phyloP scores from a whole-genome alignment of 2,888 invertebrate genomes.

The Athetis lepigone region DNA sequence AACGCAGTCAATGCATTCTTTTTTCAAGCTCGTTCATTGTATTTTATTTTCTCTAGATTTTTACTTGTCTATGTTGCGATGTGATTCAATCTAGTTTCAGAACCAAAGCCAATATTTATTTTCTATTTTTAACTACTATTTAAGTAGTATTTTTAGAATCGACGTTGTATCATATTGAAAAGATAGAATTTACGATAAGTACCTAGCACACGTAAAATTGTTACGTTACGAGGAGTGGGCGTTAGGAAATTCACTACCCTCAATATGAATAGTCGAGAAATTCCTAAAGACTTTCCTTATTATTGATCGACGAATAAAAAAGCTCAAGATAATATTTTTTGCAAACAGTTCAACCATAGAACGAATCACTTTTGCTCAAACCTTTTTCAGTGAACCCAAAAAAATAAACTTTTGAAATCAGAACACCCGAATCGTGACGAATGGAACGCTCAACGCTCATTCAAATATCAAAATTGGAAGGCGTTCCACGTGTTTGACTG shows the following conservation, averaged over 20 bases:
- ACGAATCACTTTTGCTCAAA: constrained; percentile 45
- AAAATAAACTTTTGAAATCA: constrained; percentile 77
- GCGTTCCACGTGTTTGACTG: constrained; percentile 86
- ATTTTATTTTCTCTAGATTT: constrained; percentile 33
- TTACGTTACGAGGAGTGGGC: too few species aligned
- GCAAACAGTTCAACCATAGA: constrained; percentile 20
- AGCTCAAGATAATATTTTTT: constrained; percentile 18
- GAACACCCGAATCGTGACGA: constrained; percentile 80
- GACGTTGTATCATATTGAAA: neutral
- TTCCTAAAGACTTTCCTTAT: neutral
- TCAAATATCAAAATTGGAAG: constrained; percentile 82
- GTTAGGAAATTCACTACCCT: constrained; percentile 2
- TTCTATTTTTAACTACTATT: neutral
- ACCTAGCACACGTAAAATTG: neutral
- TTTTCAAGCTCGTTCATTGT: constrained; percentile 16
- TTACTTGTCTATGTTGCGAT: neutral
- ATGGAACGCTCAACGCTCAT: constrained; percentile 72
- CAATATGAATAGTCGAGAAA: constrained; percentile 2
- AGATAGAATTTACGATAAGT: neutral
- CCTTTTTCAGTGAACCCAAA: constrained; percentile 44
- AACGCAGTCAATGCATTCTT: constrained; percentile 58
- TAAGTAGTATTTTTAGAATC: neutral
- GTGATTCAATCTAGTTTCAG: neutral
- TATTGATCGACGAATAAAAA: constrained; percentile 17
- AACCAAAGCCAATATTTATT: neutral